Base-by-base conservation (phyloP, 2,888 invertebrate species). In the Liposcelis brunnea region DNA sequence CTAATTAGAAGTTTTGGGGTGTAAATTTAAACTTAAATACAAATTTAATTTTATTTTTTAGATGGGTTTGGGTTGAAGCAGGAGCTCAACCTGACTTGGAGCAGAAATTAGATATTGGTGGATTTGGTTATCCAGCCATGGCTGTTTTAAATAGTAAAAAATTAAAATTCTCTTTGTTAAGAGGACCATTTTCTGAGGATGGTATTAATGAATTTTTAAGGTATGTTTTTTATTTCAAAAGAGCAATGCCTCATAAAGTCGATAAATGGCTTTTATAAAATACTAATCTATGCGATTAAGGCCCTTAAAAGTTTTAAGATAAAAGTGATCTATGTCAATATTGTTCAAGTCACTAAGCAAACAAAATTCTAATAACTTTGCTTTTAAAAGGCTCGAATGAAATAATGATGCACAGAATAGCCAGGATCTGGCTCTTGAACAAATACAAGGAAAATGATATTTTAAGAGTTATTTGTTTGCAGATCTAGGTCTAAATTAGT, bases 51-150 rank as follows among this genome's bases (percentile, higher is more conserved):
- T n/a, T 42, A 44, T 34, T 60, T 55, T 56, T 12, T 54, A 76
- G 76, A 49, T 97, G 95, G 94, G 69, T 87, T 10, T 98, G 98
- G 98, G 66, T 86, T 2, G 95, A 97, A 62, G 95, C 90, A 35
- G 85, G 80, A 8, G 72, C 81, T 2, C 95, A 98, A 62, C 61
- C 70, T 0, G 74, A 78, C 0, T 61, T 98, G 14, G 98, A 98
- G 61, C 78, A 79, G 50, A 76, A 89, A 0, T 63, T 99, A 31
- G 97, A 91, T 59, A 82, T 98, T 52, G 98, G 98, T 50, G 98
- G 78, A 5, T 98, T 98, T 64, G 98, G 98, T 8, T 98, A 98
- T 64, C 98, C 98, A 2, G 95, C 97, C 1, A 81, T 99, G 81
- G 94, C 93, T 5, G 93, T 91, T 14, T 80, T 97, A 47, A 98